These are phyloP conservation scores for Gonioctena quinquepunctata DNA, from an alignment of 1,140 invertebrate species.

Conservation along the genomic window DNA sequence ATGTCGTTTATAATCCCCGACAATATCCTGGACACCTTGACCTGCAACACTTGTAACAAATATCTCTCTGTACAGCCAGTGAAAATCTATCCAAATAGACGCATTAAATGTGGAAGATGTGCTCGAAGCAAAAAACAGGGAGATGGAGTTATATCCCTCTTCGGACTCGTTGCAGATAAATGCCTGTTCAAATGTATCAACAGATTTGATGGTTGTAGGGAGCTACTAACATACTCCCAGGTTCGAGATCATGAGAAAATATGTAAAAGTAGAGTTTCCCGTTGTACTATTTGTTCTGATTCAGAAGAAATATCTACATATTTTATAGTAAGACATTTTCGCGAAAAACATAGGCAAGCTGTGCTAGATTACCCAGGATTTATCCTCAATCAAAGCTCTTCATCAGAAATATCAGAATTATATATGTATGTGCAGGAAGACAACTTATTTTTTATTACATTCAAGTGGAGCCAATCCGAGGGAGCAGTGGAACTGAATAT, in stretches of 20 bases:
- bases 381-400: not conserved
- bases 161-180: not conserved
- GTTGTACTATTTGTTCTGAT: not conserved
- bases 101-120: conserved; percentile 7
- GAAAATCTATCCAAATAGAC: not conserved
- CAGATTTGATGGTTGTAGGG: not conserved
- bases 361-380: not conserved
- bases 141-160: not conserved
- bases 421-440: not conserved
- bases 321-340: not conserved
- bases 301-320: not conserved
- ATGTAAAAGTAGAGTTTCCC: not conserved
- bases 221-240: not conserved
- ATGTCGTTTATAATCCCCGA: conserved; percentile 5
- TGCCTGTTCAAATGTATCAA: not conserved
- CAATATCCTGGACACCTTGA: not conserved
- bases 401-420: not conserved
- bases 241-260: not conserved
- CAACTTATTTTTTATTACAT: not conserved
- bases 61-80: not conserved
- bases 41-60: not conserved
- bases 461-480: not conserved
- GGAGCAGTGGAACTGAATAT: not conserved
- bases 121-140: not conserved
- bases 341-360: not conserved